Evolutionary conservation across 2,888 invertebrate species (phyloP).

Genomic region (Drosophila prolongata): DNA sequence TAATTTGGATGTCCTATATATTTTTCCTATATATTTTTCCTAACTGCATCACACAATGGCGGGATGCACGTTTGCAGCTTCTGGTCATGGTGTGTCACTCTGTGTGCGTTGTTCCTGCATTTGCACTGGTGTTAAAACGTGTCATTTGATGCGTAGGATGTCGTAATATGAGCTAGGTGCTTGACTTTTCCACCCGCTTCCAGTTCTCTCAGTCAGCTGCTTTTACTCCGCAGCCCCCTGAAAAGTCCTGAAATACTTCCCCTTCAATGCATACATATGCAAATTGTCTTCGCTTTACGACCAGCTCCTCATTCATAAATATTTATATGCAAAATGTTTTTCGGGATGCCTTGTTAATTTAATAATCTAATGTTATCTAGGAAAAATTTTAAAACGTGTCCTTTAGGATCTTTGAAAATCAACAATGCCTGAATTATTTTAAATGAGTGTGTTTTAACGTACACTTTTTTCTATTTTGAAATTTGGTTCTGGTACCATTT

Average conservation of each 20-base stretch:
- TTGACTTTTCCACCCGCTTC: conserved; percentile 12
- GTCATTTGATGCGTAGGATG: conserved; percentile 69
- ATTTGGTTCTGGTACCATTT: neutral
- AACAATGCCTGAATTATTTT: neutral
- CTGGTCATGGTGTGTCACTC: conserved; percentile 24
- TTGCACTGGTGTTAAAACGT: conserved; percentile 71
- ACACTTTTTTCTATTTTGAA: too few species aligned
- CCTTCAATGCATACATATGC: conserved; percentile 59
- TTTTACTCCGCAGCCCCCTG: conserved; percentile 1
- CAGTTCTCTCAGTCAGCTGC: conserved; percentile 21
- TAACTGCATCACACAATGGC: conserved; percentile 45
- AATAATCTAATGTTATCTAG: conserved; percentile 8
- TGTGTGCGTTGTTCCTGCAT: conserved; percentile 10
- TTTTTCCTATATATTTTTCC: neutral
- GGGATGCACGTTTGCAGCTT: conserved; percentile 39
- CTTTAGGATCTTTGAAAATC: neutral
- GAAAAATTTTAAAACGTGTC: neutral
- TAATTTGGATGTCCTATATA: too few species aligned
- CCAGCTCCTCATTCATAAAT: conserved; percentile 62
- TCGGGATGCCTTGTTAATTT: conserved; percentile 23
- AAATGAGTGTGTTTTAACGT: neutral
- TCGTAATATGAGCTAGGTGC: conserved; percentile 58
- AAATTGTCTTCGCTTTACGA: conserved; percentile 48
- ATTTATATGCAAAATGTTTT: conserved; percentile 56
- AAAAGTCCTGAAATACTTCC: conserved; percentile 29